Conservation (phyloP, 2,113 vertebrate species). For the Sturnus vulgaris region DNA sequence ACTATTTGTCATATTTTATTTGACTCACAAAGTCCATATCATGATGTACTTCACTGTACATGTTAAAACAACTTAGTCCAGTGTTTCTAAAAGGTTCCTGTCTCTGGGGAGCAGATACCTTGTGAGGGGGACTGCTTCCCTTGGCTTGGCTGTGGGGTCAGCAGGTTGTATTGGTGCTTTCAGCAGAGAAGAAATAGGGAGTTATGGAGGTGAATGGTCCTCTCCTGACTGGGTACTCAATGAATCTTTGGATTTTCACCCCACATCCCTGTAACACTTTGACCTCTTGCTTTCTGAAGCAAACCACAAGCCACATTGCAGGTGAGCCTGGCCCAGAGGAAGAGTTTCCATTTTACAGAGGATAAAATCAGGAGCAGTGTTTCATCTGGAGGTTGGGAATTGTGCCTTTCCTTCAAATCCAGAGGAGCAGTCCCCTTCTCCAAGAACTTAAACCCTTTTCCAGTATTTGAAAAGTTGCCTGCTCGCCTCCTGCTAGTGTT, state of each 20-base stretch:
- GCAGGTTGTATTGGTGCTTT: not conserved
- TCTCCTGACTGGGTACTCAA: not conserved
- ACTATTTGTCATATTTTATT: not conserved
- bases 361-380: not conserved
- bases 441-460: slow-evolving; percentile 10
- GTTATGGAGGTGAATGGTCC: not conserved
- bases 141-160: not conserved
- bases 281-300: not conserved
- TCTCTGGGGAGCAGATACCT: not conserved
- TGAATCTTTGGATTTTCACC: not conserved
- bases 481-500: not conserved
- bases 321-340: not conserved
- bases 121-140: not conserved
- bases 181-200: not conserved
- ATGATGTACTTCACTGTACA: not conserved
- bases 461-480: not conserved
- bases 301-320: not conserved
- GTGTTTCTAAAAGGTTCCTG: not conserved
- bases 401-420: not conserved
- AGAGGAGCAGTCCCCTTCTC: not conserved
- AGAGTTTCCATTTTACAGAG: not conserved
- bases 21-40: not conserved
- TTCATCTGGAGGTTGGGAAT: not conserved
- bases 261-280: not conserved
- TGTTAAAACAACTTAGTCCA: not conserved